Evolutionary conservation across 2,797 vertebrate species (phyloP).

Genomic region (Ctenopoma multispine): DNA sequence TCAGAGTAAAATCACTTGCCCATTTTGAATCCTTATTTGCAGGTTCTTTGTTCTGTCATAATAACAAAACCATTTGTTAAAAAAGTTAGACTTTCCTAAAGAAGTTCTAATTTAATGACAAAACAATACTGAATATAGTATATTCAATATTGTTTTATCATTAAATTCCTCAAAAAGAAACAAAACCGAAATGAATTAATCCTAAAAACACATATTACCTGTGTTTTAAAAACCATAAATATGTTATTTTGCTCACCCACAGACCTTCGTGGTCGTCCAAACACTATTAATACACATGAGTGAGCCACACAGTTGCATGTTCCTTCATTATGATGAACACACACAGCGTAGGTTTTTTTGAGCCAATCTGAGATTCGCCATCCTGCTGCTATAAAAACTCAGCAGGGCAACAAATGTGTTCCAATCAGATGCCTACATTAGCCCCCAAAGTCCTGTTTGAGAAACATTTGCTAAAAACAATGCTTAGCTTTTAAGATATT

Average conservation of each 20-base stretch:
- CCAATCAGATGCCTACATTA: neutral
- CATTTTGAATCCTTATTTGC: slow-evolving; percentile 76
- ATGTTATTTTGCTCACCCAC: too few relatives aligned
- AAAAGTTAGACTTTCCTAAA: neutral
- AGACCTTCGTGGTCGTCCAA: neutral
- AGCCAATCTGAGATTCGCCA: neutral
- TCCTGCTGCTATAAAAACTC: neutral
- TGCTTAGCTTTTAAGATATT: neutral
- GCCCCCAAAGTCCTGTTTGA: neutral
- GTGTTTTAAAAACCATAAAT: neutral
- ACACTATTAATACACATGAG: neutral
- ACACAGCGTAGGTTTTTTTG: neutral
- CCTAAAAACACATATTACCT: neutral
- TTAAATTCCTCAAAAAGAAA: neutral
- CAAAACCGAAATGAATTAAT: neutral
- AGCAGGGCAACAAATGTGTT: neutral
- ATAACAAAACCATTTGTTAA: neutral
- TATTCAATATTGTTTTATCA: neutral
- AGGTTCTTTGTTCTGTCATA: slow-evolving; percentile 71
- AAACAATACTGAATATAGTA: neutral
- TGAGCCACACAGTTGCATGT: neutral
- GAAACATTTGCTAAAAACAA: neutral
- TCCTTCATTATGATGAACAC: slow-evolving; percentile 2
- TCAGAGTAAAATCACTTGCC: slow-evolving; percentile 81
- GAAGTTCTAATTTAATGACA: too few relatives aligned